Base-by-base conservation (phyloP, 2,113 vertebrate genomes). In the Sinosuthora webbiana region DNA sequence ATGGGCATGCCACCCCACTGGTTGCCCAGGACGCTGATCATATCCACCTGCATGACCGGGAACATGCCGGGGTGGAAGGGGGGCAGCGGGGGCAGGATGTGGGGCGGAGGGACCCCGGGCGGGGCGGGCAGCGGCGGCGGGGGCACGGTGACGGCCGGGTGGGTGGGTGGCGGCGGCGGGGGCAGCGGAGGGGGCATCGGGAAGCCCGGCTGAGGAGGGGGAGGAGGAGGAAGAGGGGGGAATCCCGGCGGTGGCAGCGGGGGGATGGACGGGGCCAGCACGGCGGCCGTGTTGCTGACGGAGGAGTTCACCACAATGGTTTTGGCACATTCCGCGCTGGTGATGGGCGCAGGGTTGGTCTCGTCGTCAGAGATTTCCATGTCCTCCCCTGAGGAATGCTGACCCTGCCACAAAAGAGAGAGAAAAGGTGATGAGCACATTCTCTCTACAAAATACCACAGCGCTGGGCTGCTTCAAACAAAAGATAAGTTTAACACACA, bases 291-390 rank as follows among this genome's bases (percentile, higher is more conserved):
- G 93, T 92, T 98, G 47, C 98, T 98, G 95, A 99, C 97, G 0
- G 99, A 98, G 3, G 99, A 98, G 96, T 99, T 98, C 68, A 99
- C 98, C 65, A 99, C 99, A 18, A 99, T 99, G 97, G 98, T 98
- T 97, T 99, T 99, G 95, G 98, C 97, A 96, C 99, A 99, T n/a
- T 99, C 99, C 3, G 98, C 98, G 1, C 98, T 97, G 87, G 98
- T 97, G 97, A 98, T 98, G 5, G 99, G 98, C 1, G 99, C 98
- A 0, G 98, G 98, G 10, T 98, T 99, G 98, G 99, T 99, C 98
- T 99, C 99, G 0, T 99, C 99, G 0, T 99, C 99, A 0, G 99
- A 99, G 97, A 99, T 99, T 92, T 99, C 99, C 99, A 99, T 99
- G 97, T 99, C 99, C 93, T 99, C 99, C 15, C 99, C 99, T 0